Percentiles rank a stretch among this genome's conserved stretches.
phyloP scores from a whole-genome alignment of 2,113 vertebrate genomes.

The Silurus asotus region DNA sequence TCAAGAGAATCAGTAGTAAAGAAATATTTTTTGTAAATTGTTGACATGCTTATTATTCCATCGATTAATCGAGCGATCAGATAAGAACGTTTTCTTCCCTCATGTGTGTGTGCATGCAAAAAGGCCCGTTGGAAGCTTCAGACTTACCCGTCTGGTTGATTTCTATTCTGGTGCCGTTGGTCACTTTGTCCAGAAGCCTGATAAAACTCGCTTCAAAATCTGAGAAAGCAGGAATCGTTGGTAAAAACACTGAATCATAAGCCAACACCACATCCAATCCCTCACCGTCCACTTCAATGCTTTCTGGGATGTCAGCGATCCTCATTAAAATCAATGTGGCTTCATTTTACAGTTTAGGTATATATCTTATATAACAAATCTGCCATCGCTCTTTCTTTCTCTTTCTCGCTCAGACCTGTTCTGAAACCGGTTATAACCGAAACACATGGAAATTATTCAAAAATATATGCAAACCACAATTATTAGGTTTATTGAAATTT shows the following conservation, averaged over 20 bases:
- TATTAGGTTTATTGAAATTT: background rate
- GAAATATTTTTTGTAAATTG: too few species aligned
- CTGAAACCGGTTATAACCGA: background rate
- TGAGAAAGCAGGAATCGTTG: slow-evolving; percentile 53
- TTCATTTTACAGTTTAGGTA: background rate
- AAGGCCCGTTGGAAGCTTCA: background rate
- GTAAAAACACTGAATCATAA: background rate
- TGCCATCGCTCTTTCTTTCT: background rate
- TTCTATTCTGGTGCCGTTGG: slow-evolving; percentile 93
- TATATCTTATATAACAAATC: background rate
- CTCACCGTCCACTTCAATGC: background rate
- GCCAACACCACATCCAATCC: too few species aligned
- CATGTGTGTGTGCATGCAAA: background rate
- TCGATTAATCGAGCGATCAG: too few species aligned
- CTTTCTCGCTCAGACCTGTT: background rate
- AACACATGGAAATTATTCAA: too few species aligned
- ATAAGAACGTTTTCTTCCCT: too few species aligned
- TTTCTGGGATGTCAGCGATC: background rate
- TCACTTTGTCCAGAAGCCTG: slow-evolving; percentile 92
- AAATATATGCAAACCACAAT: background rate
- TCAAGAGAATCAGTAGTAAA: too few species aligned
- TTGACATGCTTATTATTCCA: too few species aligned
- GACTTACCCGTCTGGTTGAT: slow-evolving; percentile 93
- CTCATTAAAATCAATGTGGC: background rate
- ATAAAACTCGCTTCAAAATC: slow-evolving; percentile 98